Base-by-base conservation (phyloP, 2,797 vertebrate genomes). In the Aulostomus chinensis region DNA sequence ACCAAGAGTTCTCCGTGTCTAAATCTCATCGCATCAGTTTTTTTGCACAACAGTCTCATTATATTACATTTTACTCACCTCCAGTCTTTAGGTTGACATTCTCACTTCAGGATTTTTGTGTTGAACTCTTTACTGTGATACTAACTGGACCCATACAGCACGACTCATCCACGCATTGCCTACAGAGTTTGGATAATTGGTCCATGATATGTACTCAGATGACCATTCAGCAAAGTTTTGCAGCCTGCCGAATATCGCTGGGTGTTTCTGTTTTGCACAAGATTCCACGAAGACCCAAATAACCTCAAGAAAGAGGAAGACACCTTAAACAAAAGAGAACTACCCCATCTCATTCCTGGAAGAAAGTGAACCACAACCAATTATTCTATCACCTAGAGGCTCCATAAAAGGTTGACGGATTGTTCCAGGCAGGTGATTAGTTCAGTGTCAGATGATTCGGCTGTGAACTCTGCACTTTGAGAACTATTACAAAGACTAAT, bases 381-480 rank as follows among this genome's bases (percentile, higher is more conserved):
- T 83, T 86, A 86, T 84, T 78, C 73, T 17, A 68, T 73, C 78
- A 83, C 78, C 76, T 58, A 34, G 52, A 88, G 80, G 84, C 76
- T 69, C 64, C 47, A 49, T 55, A 61, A 68, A 80, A 84, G 70
- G 78, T 72, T 84, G 78, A 81, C 42, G 18, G 73, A 78, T 70
- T 71, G 76, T 71, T 43, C 64, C 47, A 72, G 57, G 71, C 67
- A 72, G 73, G 75, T 83, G 76, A 86, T 86, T 84, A 81, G 76
- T 75, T 85, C 76, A 80, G 70, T 74, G 78, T 83, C 73, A 83
- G 74, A 78, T 81, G 74, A 84, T 75, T 76, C 76, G 81, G 66
- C 61, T 60, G 42, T 78, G 73, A 84, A 83, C 80, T 80, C 68
- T 69, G 60, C 65, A 67, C 74, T 72, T 65, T 56, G 65, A 69